Percentiles rank a stretch among this genome's conserved stretches.
Evolutionary conservation across 2,888 invertebrate species (phyloP).

Genomic region (Eupithecia dodoneata): DNA sequence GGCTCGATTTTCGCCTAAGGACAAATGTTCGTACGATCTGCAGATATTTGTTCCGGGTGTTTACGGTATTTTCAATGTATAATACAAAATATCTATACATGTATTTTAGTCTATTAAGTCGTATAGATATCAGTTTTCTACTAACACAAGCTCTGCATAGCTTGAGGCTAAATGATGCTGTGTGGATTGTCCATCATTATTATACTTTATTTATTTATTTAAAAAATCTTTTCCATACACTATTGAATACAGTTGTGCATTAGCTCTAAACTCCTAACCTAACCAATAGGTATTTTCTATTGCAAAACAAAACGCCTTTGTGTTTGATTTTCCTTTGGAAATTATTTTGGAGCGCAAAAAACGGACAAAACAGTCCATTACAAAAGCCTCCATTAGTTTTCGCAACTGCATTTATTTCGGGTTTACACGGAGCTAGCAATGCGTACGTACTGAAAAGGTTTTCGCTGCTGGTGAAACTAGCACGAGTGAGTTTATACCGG

Average conservation of each 20-base stretch:
- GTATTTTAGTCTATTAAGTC: too few relatives aligned
- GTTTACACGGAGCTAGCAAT: conserved; percentile 35
- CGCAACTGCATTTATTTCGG: conserved; percentile 41
- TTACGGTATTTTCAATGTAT: too few relatives aligned
- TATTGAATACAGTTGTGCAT: background rate
- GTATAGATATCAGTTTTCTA: too few relatives aligned
- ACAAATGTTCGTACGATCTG: too few relatives aligned
- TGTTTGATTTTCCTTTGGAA: conserved; percentile 25
- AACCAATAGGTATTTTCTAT: background rate
- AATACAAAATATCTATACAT: too few relatives aligned
- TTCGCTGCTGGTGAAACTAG: conserved; percentile 37
- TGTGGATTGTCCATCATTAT: too few relatives aligned
- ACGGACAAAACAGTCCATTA: conserved; percentile 22
- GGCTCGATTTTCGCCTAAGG: too few relatives aligned
- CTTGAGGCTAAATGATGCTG: too few relatives aligned
- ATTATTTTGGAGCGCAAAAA: conserved; percentile 20
- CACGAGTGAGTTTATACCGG: conserved; percentile 11
- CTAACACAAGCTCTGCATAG: too few relatives aligned
- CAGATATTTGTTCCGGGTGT: too few relatives aligned
- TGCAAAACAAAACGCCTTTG: conserved; percentile 9
- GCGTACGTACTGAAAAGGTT: conserved; percentile 38
- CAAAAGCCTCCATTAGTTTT: conserved; percentile 38
- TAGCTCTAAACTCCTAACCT: background rate
- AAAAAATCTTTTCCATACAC: background rate
- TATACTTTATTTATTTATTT: too few relatives aligned